Conservation (phyloP, 1,140 invertebrate genomes). For the Lysiphlebus fabarum region DNA sequence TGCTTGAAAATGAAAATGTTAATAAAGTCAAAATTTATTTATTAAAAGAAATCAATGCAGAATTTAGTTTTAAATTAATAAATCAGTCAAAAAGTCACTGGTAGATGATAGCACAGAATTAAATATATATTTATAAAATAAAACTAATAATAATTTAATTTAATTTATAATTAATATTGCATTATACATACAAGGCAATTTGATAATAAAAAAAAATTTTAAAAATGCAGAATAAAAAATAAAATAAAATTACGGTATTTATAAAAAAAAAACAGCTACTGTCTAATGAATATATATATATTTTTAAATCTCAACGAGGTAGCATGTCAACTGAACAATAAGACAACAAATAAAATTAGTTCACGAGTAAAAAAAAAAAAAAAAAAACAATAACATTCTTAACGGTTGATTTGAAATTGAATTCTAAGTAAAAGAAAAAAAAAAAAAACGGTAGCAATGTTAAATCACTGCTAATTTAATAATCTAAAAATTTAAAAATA, state of each 20-base stretch:
- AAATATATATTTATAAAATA: slow-evolving; percentile 17
- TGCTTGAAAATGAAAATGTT: neutral
- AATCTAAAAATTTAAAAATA: no score
- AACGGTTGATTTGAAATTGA: neutral
- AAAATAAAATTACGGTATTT: neutral
- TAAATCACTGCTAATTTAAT: no score
- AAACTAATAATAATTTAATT: neutral
- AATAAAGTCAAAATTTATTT: no score
- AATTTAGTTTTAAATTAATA: neutral
- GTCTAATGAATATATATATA: no score
- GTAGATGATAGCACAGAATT: slow-evolving; percentile 27
- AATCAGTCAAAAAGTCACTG: slow-evolving; percentile 21
- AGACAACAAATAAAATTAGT: no score
- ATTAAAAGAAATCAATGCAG: slow-evolving; percentile 2
- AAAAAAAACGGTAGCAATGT: no score
- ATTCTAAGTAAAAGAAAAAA: no score
- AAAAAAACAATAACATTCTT: neutral
- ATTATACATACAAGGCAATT: slow-evolving; percentile 2
- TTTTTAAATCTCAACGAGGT: no score
- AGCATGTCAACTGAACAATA: no score
- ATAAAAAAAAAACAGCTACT: no score
- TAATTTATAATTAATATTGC: neutral
- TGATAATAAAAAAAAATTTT: neutral
- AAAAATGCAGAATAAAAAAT: neutral
- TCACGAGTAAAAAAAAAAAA: no score